Conservation (phyloP, 2,797 vertebrate genomes). For the Calcarius lapponicus region DNA sequence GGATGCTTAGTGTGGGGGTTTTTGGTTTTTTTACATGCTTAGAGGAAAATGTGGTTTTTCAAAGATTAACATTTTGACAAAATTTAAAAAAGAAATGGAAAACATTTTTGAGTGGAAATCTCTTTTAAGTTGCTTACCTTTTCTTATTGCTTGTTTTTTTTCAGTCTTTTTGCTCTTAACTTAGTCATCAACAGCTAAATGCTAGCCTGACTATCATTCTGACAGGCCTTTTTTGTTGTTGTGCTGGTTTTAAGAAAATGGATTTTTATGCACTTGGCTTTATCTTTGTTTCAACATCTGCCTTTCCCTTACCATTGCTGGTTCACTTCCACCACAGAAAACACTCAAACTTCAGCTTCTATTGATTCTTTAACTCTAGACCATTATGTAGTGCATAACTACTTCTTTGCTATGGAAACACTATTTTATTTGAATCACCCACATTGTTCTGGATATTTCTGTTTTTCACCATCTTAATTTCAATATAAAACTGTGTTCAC, state of each 20-base stretch:
- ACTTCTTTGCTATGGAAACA: constrained; percentile 8
- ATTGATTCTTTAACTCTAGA: neutral
- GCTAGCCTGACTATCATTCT: constrained; percentile 49
- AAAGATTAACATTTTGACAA: neutral
- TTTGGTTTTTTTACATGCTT: neutral
- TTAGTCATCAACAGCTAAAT: constrained; percentile 37
- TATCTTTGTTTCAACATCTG: constrained; percentile 26
- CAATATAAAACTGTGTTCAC: neutral
- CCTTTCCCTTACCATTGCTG: neutral
- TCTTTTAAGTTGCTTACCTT: constrained; percentile 20
- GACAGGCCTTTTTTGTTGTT: constrained; percentile 31
- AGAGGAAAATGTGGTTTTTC: neutral
- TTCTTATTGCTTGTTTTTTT: neutral
- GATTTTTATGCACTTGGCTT: neutral
- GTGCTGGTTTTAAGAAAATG: neutral
- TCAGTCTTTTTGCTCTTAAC: constrained; percentile 9
- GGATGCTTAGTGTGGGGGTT: neutral
- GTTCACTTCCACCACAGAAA: neutral
- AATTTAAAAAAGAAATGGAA: neutral
- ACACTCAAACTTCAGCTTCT: neutral
- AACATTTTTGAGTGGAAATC: neutral
- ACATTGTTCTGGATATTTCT: neutral
- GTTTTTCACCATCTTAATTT: neutral
- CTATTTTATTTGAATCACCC: neutral
- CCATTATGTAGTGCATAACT: neutral